A percentile compares a stretch with the other conserved stretches of the same genome.
phyloP scores from a whole-genome alignment of 92 coral and sea anemone species.

The Scolanthus callimorphus region DNA sequence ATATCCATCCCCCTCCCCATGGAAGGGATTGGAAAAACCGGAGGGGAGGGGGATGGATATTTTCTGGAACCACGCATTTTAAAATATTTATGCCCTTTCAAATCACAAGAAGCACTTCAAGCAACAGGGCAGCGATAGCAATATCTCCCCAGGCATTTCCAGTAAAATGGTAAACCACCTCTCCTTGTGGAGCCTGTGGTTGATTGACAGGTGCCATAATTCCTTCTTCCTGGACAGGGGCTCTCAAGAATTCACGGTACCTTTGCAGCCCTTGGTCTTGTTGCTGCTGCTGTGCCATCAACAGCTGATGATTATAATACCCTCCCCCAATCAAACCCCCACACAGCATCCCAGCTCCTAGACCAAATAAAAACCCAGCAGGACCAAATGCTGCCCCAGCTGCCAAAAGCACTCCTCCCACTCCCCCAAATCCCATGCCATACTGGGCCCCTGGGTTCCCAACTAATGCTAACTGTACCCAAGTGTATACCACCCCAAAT shows the following conservation, averaged over 20 bases:
- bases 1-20: no score
- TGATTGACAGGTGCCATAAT: not conserved
- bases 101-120: no score
- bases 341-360: constrained; percentile 8
- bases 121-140: not conserved
- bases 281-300: not conserved
- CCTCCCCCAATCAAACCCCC: constrained; percentile 72
- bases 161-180: not conserved
- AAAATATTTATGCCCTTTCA: no score
- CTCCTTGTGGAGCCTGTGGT: not conserved
- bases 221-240: not conserved
- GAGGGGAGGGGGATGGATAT: no score
- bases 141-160: not conserved
- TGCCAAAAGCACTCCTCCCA: constrained; percentile 19
- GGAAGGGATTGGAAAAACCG: no score
- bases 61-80: no score
- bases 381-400: constrained; percentile 16
- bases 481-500: constrained; percentile 72
- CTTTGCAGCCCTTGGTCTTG: constrained; percentile 14
- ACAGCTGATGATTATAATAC: constrained; percentile 7
- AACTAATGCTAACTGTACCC: constrained; percentile 51
- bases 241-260: constrained; percentile 17
- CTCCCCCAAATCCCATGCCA: constrained; percentile 62
- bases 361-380: constrained; percentile 36
- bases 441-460: constrained; percentile 53